A percentile compares a stretch with the other conserved stretches of the same genome.
These are phyloP conservation scores for Acanthoscelides obtectus DNA, from an alignment of 2,888 invertebrate species.

Conservation along the genomic window DNA sequence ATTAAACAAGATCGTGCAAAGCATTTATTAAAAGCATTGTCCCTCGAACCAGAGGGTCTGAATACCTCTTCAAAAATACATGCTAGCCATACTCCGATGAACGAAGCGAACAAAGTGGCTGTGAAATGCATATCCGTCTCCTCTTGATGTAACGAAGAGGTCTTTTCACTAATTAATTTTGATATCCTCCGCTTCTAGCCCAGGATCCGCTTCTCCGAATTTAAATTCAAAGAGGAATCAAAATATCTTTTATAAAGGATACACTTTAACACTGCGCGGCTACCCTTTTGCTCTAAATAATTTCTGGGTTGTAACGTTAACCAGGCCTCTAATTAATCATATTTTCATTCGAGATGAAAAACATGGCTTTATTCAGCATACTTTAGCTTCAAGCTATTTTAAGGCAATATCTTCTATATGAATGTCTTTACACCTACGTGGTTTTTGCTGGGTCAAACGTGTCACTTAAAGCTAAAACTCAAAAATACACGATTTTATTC, in stretches of 20 bases:
- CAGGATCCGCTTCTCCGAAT: constrained; percentile 6
- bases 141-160: background rate
- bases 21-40: background rate
- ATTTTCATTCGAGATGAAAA: background rate
- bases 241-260: constrained; percentile 18
- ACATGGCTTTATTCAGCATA: background rate
- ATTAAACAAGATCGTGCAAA: background rate
- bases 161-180: background rate
- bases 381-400: no score
- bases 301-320: constrained; percentile 12
- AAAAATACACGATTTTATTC: no score
- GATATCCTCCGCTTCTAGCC: background rate
- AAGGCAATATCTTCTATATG: no score
- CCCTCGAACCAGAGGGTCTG: background rate
- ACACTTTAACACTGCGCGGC: constrained; percentile 12
- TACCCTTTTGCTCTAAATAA: constrained; percentile 17
- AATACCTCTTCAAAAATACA: background rate
- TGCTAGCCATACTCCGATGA: background rate
- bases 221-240: constrained; percentile 22
- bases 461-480: no score
- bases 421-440: no score
- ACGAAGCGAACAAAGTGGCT: background rate
- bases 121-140: background rate
- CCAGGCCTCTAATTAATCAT: background rate
- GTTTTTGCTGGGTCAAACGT: no score